Base-by-base conservation (phyloP, 2,797 vertebrate genomes). In the Acrossocheilus wenchowensis region DNA sequence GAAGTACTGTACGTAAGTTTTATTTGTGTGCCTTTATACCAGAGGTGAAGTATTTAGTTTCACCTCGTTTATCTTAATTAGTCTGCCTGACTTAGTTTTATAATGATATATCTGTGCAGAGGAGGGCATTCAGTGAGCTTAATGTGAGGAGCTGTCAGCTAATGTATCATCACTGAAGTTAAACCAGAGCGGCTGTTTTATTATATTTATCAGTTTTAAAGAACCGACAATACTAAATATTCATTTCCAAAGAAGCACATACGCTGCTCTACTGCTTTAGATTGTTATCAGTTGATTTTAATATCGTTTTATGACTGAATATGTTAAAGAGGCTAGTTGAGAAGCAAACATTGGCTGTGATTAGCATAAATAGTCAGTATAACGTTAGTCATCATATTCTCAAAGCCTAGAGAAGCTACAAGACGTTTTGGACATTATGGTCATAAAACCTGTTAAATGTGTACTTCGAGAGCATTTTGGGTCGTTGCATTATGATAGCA, bases 1-100 rank as follows among this genome's bases (percentile, higher is more conserved):
- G 34, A 21, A 21, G 14, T 34, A 1, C n/a, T 21, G 5, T 45
- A 11, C 7, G 60, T 78, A 43, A 54, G 48, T 78, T 9, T 45
- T 15, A 12, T 0, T 10, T 23, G 10, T 12, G 6, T 57, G 12
- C 4, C n/a, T 21, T 11, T 5, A 1, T 12, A 15, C 0, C 2
- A 60, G 2, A 26, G 30, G 43, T 26, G 0, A n/a, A 2, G 2
- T 75, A 4, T 77, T 50, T 50, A 36, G 39, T 39, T 50, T 1
- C 23, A 8, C 68, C 0, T 73, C 39, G 2, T 77, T 50, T 2
- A 9, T 21, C 17, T 17, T 0, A 21, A 62, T 5, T 36, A 2
- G 1, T 39, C 3, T 19, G 57, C 17, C 0, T 26, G 21, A 17
- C 14, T n/a, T 15, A 48, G 14, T 5, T 30, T 74, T 50, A n/a